phyloP scores from a whole-genome alignment of 2,888 invertebrate species.

The Spisula subtruncata region DNA sequence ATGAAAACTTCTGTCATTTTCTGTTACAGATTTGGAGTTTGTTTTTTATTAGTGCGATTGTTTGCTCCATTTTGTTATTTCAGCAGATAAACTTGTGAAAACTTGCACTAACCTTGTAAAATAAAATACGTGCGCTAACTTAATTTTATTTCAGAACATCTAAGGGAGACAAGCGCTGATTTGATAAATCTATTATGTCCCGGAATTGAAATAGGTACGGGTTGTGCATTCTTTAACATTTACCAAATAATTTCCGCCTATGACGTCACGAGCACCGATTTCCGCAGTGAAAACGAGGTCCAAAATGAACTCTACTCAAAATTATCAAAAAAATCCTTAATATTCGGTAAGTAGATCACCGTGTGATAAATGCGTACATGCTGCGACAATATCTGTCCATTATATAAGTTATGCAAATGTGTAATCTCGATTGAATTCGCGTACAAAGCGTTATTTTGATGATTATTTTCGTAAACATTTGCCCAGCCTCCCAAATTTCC shows the following conservation, averaged over 20 bases:
- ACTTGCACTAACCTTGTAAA: too few relatives aligned
- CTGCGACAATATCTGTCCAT: neutral
- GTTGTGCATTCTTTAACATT: neutral
- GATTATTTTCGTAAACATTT: slow-evolving; percentile 5
- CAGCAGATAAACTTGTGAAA: too few relatives aligned
- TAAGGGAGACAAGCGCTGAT: too few relatives aligned
- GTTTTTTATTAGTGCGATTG: too few relatives aligned
- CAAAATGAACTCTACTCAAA: slow-evolving; percentile 32
- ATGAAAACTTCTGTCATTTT: too few relatives aligned
- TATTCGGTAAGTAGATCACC: slow-evolving; percentile 1
- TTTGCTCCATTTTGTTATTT: too few relatives aligned
- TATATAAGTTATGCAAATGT: slow-evolving; percentile 12
- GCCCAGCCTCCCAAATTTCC: slow-evolving; percentile 18
- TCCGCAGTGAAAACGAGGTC: slow-evolving; percentile 31
- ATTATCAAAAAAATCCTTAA: slow-evolving; percentile 28
- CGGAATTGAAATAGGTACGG: neutral
- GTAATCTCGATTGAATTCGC: neutral
- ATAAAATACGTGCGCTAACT: too few relatives aligned
- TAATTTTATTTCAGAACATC: too few relatives aligned
- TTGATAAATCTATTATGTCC: neutral
- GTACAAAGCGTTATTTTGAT: neutral
- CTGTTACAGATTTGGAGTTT: too few relatives aligned
- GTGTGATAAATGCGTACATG: neutral
- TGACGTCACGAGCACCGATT: slow-evolving; percentile 30
- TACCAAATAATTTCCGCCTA: neutral